A percentile compares a stretch with the other conserved stretches of the same genome.
Conservation (phyloP, 2,888 invertebrate species). For the Schizaphis graminum region DNA sequence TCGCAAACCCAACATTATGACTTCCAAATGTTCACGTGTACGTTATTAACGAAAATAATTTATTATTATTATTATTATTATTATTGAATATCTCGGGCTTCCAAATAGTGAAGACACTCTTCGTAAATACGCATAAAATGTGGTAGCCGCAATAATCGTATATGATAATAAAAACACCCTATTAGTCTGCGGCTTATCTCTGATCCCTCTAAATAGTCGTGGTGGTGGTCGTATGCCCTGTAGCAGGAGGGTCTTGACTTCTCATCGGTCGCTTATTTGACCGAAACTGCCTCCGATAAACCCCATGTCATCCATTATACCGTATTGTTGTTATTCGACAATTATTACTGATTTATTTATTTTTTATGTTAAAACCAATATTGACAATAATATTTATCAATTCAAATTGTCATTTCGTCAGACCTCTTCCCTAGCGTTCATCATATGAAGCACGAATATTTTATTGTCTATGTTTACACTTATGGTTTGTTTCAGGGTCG, state of each 20-base stretch:
- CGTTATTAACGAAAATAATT: conserved; percentile 60
- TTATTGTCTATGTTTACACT: neutral
- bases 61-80: conserved; percentile 53
- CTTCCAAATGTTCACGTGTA: conserved; percentile 63
- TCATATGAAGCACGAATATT: neutral
- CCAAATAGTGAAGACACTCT: conserved; percentile 43
- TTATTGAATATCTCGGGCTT: conserved; percentile 54
- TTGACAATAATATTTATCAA: neutral
- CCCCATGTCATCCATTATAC: conserved; percentile 29
- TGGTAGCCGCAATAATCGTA: conserved; percentile 51
- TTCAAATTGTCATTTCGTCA: neutral
- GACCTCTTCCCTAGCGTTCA: neutral
- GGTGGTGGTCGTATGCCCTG: conserved; percentile 15
- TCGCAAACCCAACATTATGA: conserved; percentile 62
- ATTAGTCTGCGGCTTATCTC: conserved; percentile 63
- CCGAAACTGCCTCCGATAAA: conserved; percentile 44
- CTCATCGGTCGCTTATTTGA: conserved; percentile 29
- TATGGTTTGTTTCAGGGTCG: conserved; percentile 66
- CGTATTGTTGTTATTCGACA: conserved; percentile 34
- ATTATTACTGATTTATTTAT: conserved; percentile 47
- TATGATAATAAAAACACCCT: conserved; percentile 61
- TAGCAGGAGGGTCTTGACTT: conserved; percentile 57
- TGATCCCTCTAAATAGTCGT: conserved; percentile 62
- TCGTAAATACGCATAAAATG: conserved; percentile 9
- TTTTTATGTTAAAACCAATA: conserved; percentile 47